Evolutionary conservation across 1,140 invertebrate species (phyloP).

Genomic region (Aphis gossypii): DNA sequence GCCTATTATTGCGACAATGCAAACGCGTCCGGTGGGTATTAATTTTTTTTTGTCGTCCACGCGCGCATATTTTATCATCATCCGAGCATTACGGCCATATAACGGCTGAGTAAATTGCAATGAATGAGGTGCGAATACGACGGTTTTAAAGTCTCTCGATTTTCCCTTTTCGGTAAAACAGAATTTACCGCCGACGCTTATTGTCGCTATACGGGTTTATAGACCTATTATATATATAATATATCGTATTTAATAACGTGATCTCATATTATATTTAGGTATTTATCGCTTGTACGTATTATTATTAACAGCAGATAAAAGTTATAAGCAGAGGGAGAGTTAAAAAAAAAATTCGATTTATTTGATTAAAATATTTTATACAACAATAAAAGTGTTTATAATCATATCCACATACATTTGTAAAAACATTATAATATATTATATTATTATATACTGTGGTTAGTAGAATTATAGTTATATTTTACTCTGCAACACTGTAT

Average conservation of each 20-base stretch:
- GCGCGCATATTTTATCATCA: constrained; percentile 26
- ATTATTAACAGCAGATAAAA: neutral
- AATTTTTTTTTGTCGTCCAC: neutral
- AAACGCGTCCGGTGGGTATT: neutral
- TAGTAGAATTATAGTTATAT: no score
- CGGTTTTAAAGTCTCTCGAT: constrained; percentile 19
- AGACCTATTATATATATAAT: neutral
- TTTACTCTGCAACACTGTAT: no score
- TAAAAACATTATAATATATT: no score
- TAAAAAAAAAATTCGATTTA: neutral
- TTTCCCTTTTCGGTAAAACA: constrained; percentile 1
- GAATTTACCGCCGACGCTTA: constrained; percentile 37
- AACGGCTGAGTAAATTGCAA: constrained; percentile 27
- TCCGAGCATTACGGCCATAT: neutral
- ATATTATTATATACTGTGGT: no score
- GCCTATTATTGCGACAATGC: neutral
- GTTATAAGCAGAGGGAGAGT: neutral
- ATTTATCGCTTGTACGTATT: neutral
- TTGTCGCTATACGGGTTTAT: neutral
- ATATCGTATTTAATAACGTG: neutral
- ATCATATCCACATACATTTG: neutral
- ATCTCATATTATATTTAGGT: neutral
- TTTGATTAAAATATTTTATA: neutral
- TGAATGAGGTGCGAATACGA: constrained; percentile 29
- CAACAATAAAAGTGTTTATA: neutral